These are phyloP conservation scores for Ibidorhyncha struthersii DNA, from an alignment of 2,113 vertebrate genomes.

Conservation along the genomic window DNA sequence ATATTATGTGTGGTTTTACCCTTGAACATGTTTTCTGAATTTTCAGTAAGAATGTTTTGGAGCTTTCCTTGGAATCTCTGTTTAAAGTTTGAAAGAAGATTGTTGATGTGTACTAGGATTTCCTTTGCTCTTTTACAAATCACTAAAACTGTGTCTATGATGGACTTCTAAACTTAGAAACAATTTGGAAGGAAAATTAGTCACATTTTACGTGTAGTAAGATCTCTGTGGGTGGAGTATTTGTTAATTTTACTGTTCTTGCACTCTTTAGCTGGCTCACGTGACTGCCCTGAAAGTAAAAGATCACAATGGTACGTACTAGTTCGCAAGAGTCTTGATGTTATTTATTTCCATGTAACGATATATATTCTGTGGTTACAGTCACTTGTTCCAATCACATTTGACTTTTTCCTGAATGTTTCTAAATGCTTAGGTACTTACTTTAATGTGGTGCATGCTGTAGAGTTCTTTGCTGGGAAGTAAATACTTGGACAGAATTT, in stretches of 20 bases:
- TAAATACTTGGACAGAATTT: background rate
- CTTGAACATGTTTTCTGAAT: background rate
- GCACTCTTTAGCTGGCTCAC: conserved; percentile 82
- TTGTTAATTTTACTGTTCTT: conserved; percentile 21
- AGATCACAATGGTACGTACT: conserved; percentile 85
- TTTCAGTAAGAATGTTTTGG: background rate
- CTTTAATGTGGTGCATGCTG: background rate
- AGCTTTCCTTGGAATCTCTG: background rate
- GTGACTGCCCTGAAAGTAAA: conserved; percentile 85
- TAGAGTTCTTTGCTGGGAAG: background rate
- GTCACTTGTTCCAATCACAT: background rate
- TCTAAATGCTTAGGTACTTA: background rate
- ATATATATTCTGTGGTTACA: background rate
- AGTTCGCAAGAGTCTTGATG: background rate
- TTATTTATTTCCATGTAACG: background rate
- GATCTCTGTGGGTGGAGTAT: background rate
- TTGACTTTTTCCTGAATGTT: background rate
- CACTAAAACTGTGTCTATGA: background rate
- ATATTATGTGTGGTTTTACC: background rate
- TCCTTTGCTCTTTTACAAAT: background rate
- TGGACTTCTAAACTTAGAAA: background rate
- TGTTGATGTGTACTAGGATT: background rate
- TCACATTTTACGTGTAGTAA: background rate
- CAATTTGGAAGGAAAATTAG: background rate
- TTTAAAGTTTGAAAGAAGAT: background rate